Evolutionary conservation across 1,140 invertebrate species (phyloP).

Genomic region (Medauroidea extradentata): DNA sequence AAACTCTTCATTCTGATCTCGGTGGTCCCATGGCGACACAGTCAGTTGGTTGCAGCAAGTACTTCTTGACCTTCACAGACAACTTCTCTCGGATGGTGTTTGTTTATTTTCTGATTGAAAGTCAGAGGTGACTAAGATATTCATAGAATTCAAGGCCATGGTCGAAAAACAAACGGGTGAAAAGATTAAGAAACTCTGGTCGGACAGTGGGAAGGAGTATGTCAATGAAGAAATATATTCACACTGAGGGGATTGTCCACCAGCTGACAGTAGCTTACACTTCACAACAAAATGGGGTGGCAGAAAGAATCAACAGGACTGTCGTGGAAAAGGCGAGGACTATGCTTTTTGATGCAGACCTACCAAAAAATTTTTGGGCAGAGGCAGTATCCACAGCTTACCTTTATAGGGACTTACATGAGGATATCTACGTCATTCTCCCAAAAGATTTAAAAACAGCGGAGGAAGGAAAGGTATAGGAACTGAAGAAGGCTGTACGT

Average conservation of each 20-base stretch:
- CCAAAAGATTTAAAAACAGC: constrained; percentile 23
- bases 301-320: constrained; percentile 43
- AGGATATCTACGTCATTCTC: constrained; percentile 43
- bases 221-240: constrained; percentile 11
- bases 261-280: constrained; percentile 29
- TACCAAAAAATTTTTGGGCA: constrained; percentile 42
- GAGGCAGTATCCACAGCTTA: constrained; percentile 45
- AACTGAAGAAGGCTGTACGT: constrained; percentile 22
- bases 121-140: constrained; percentile 28
- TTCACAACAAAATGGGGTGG: constrained; percentile 44
- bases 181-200: constrained; percentile 31
- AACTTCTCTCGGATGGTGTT: constrained; percentile 30
- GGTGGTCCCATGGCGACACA: constrained; percentile 38
- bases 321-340: constrained; percentile 38
- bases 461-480: constrained; percentile 17
- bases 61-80: constrained; percentile 36
- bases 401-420: constrained; percentile 40
- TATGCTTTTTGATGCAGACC: constrained; percentile 33
- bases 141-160: constrained; percentile 33
- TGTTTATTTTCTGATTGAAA: constrained; percentile 38
- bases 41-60: constrained; percentile 24
- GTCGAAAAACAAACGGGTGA: constrained; percentile 35
- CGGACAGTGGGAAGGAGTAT: constrained; percentile 39
- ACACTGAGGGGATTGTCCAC: constrained; percentile 26
- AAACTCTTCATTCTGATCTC: constrained; percentile 32